Evolutionary conservation across 2,888 invertebrate genomes (phyloP).

Genomic region (Megastigmus dorsalis): DNA sequence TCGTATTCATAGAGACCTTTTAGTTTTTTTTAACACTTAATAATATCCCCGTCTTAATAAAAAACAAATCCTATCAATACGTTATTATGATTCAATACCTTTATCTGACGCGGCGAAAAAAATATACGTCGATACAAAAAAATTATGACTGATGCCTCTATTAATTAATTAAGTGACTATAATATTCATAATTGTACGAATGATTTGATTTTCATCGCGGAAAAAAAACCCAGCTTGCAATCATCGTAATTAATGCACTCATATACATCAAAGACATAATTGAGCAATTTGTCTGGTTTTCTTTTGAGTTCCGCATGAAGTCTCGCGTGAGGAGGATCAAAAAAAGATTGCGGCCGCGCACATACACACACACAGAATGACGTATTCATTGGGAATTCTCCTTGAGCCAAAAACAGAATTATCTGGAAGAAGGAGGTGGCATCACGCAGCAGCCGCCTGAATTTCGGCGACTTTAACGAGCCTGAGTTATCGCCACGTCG

Average conservation of each 20-base stretch:
- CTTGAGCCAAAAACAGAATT: conserved; percentile 47
- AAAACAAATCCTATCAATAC: no score
- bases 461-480: conserved; percentile 47
- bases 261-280: conserved; percentile 41
- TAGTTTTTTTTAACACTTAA: no score
- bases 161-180: conserved; percentile 12
- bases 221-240: neutral
- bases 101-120: neutral
- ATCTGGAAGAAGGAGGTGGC: conserved; percentile 15
- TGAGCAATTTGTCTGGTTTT: conserved; percentile 50
- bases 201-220: neutral
- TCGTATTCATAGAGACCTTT: no score
- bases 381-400: conserved; percentile 36
- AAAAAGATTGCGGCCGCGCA: neutral
- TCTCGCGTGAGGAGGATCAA: neutral
- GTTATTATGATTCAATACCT: neutral
- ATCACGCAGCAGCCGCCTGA: conserved; percentile 9
- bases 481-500: conserved; percentile 39
- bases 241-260: conserved; percentile 35
- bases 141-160: conserved; percentile 5
- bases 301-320: neutral
- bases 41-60: no score
- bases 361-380: conserved; percentile 20
- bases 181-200: neutral
- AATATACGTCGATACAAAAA: neutral